Base-by-base conservation (phyloP, 2,888 invertebrate genomes). In the Diplazon laetatorius region DNA sequence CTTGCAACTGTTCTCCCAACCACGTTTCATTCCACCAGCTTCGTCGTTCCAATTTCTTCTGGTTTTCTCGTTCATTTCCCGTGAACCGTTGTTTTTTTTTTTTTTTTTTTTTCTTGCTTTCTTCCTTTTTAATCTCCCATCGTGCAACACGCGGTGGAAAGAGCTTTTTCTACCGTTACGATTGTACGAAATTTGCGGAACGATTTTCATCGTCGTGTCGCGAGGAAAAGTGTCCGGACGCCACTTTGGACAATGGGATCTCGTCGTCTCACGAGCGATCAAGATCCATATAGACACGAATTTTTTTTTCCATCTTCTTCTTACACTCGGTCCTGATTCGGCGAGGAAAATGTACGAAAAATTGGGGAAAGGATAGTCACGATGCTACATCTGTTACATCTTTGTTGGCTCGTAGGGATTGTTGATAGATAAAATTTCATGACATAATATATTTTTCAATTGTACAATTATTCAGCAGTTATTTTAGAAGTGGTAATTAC, bases 171-270 rank as follows among this genome's bases (percentile, higher is more conserved):
- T n/a, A n/a, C 35, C 57, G 37, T 37, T 46, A n/a, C n/a, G 62
- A 62, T 68, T 16, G 52, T 50, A 55, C 55, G 52, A 46, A 65
- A 60, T 48, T 25, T 71, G 4, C 62, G 50, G 72, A 72, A 65
- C 57, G 57, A 55, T 68, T 52, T 69, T 57, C 50, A 59, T 39
- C 71, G 71, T 60, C 66, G 68, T 46, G 78, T 52, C 66, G 50
- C 69, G 71, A 57, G 57, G 79, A 72, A 76, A 79, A 76, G 76
- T 59, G 71, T 76, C 76, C n/a, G n/a, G 75, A 63, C 76, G 79
- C 75, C 68, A 79, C 72, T 79, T 76, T 76, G 63, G 72, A 79
- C 72, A 79, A 79, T 79, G 72, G 75, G 22, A n/a, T 72, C 57
- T 50, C 62, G 39, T 30, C 59, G 55, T 72, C 63, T 69, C 63